Evolutionary conservation across 2,797 vertebrate genomes (phyloP).

Genomic region (Chiloscyllium punctatum): DNA sequence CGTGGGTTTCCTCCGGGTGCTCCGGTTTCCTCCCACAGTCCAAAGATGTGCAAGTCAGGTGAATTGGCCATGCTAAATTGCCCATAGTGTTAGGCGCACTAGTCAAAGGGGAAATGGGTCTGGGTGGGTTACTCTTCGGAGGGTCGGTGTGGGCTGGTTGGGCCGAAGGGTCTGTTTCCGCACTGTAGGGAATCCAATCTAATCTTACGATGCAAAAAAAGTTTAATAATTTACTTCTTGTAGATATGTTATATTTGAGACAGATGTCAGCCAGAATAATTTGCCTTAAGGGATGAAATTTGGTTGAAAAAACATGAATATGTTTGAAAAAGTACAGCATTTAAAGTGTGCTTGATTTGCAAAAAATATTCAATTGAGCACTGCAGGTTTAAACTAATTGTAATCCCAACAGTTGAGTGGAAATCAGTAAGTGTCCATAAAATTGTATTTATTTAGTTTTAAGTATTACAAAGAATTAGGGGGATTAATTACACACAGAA

Average conservation of each 20-base stretch:
- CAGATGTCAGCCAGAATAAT: neutral
- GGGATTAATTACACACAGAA: constrained; percentile 1
- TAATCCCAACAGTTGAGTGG: neutral
- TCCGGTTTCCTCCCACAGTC: no score
- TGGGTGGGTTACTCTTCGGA: no score
- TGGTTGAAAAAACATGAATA: neutral
- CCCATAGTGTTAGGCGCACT: no score
- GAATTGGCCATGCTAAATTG: no score
- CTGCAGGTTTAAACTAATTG: neutral
- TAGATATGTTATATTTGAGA: neutral
- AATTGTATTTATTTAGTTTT: neutral
- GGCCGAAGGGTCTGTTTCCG: no score
- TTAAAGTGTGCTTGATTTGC: neutral
- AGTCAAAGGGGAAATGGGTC: no score
- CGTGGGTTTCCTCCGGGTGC: no score
- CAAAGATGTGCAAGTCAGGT: no score
- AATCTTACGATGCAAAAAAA: no score
- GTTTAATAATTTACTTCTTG: neutral
- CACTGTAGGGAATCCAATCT: no score
- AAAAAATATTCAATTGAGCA: neutral
- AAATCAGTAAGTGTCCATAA: neutral
- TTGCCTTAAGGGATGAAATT: neutral
- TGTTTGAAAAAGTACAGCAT: neutral
- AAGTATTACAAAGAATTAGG: neutral
- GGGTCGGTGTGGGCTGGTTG: no score